Percentiles rank a stretch among this genome's conserved stretches.
phyloP scores from a whole-genome alignment of 2,113 vertebrate genomes.

The Oriolus oriolus region DNA sequence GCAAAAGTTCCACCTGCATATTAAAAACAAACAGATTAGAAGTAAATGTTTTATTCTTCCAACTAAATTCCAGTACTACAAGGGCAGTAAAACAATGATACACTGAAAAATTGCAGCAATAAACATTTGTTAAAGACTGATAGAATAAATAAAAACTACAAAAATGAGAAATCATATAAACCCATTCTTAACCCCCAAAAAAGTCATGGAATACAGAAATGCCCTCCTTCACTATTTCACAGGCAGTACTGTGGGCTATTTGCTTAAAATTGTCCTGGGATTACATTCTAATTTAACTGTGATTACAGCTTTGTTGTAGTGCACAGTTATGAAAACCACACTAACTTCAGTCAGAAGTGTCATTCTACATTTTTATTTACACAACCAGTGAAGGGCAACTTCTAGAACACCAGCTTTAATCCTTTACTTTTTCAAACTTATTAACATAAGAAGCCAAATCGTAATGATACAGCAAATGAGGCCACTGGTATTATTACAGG shows the following conservation, averaged over 20 bases:
- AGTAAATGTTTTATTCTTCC: constrained; percentile 95
- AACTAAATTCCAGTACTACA: constrained; percentile 90
- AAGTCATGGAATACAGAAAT: constrained; percentile 82
- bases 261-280: constrained; percentile 79
- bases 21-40: constrained; percentile 76
- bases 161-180: constrained; percentile 85
- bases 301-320: constrained; percentile 78
- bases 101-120: constrained; percentile 80
- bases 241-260: constrained; percentile 80
- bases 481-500: constrained; percentile 88
- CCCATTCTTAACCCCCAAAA: constrained; percentile 78
- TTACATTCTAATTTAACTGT: constrained; percentile 80
- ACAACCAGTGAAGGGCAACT: constrained; percentile 82
- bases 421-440: constrained; percentile 82
- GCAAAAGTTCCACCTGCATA: constrained; percentile 67
- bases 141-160: constrained; percentile 87
- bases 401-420: constrained; percentile 83
- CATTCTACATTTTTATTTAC: constrained; percentile 82
- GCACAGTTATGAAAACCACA: constrained; percentile 82
- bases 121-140: constrained; percentile 86
- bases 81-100: constrained; percentile 87
- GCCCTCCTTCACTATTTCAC: constrained; percentile 77
- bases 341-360: constrained; percentile 81
- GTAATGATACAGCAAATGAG: constrained; percentile 88
- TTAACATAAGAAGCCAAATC: constrained; percentile 87